Conservation (phyloP, 2,113 vertebrate genomes). For the Pyxicephalus adspersus region DNA sequence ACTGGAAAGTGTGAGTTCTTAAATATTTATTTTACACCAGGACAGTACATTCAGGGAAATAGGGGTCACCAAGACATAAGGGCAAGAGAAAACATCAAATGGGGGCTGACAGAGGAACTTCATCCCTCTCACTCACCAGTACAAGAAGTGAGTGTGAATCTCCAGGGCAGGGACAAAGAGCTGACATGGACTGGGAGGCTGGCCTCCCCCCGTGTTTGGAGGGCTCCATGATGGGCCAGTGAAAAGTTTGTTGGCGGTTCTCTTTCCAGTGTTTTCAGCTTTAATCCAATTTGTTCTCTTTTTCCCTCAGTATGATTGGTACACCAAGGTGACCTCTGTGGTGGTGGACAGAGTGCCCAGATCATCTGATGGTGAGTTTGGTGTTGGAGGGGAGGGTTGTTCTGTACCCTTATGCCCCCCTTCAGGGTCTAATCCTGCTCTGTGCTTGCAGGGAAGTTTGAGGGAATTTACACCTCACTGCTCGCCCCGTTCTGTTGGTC, state of each 20-base stretch:
- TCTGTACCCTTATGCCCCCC: background rate
- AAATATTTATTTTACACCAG: too few relatives aligned
- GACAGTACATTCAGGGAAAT: background rate
- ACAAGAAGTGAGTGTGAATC: too few relatives aligned
- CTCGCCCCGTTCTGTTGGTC: constrained; percentile 88
- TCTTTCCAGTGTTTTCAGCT: too few relatives aligned
- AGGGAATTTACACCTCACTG: constrained; percentile 80
- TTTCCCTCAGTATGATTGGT: constrained; percentile 86
- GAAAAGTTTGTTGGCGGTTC: too few relatives aligned
- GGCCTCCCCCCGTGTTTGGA: too few relatives aligned
- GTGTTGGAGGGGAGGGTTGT: background rate
- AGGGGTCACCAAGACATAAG: background rate
- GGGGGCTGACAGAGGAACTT: too few relatives aligned
- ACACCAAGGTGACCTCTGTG: constrained; percentile 83
- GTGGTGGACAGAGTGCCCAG: constrained; percentile 82
- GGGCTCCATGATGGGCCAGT: too few relatives aligned
- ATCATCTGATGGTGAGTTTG: constrained; percentile 74
- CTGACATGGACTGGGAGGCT: too few relatives aligned
- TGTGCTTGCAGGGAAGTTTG: constrained; percentile 76
- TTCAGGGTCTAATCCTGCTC: background rate
- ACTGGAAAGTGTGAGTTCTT: too few relatives aligned
- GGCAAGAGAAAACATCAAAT: background rate
- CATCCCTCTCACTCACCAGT: too few relatives aligned
- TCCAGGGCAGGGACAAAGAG: too few relatives aligned
- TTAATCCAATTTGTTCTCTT: too few relatives aligned